Percentiles rank a stretch among this genome's conserved stretches.
These are phyloP conservation scores for Hydrotaea diabolus DNA, from an alignment of 2,888 invertebrate species.

Conservation along the genomic window DNA sequence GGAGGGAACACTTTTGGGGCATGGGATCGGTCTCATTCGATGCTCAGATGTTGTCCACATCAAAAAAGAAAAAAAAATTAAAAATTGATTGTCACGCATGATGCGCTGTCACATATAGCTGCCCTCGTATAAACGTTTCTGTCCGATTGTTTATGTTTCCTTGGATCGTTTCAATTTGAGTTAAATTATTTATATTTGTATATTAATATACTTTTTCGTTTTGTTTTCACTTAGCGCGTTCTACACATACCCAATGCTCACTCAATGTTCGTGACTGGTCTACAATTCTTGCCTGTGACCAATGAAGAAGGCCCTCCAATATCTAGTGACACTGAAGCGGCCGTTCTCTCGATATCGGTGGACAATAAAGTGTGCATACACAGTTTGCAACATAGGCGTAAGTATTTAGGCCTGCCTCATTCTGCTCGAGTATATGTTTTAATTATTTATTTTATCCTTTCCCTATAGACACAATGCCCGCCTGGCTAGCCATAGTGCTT, in stretches of 20 bases:
- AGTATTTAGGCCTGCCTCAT: constrained; percentile 75
- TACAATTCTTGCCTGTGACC: constrained; percentile 92
- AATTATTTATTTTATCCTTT: neutral
- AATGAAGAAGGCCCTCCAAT: constrained; percentile 87
- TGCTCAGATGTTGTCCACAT: too few species aligned
- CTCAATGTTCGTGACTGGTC: constrained; percentile 97
- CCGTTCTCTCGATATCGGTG: constrained; percentile 96
- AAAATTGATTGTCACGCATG: too few species aligned
- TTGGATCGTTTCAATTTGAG: too few species aligned
- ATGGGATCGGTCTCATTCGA: too few species aligned
- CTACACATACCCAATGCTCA: constrained; percentile 92
- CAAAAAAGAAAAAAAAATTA: too few species aligned
- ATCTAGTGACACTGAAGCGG: constrained; percentile 89
- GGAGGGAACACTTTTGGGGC: too few species aligned
- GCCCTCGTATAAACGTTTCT: too few species aligned
- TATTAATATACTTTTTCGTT: too few species aligned
- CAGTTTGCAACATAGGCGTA: constrained; percentile 90
- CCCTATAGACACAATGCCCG: constrained; percentile 87
- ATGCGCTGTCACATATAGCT: too few species aligned
- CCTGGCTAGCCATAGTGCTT: constrained; percentile 89
- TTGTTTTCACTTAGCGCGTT: constrained; percentile 85
- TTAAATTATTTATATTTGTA: too few species aligned
- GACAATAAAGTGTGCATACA: constrained; percentile 96
- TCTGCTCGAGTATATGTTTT: neutral
- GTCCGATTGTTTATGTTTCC: too few species aligned